These are phyloP conservation scores for Stratiomys singularior DNA, from an alignment of 2,888 invertebrate genomes.

Conservation along the genomic window DNA sequence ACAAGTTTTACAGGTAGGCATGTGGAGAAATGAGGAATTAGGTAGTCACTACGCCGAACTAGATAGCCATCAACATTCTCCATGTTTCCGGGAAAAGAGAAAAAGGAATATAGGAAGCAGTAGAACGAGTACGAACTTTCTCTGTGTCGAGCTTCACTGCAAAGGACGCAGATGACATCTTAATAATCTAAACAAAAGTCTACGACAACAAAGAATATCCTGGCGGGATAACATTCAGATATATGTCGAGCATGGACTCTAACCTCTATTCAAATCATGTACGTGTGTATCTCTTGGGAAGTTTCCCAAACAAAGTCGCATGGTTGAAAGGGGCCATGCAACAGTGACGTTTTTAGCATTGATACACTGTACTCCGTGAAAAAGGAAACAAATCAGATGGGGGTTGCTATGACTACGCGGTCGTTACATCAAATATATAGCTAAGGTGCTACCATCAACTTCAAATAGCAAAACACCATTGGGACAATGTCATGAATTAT, in stretches of 20 bases:
- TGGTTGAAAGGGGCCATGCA: not conserved
- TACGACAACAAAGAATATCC: not conserved
- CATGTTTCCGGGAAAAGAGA: no score
- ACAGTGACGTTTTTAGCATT: constrained; percentile 1
- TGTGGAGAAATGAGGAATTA: not conserved
- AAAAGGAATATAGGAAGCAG: no score
- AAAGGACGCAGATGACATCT: not conserved
- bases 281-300: not conserved
- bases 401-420: constrained; percentile 24
- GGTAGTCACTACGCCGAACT: no score
- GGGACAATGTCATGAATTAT: no score
- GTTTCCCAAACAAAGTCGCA: not conserved
- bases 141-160: constrained; percentile 25
- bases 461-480: no score
- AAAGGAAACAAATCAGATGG: not conserved
- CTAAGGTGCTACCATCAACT: no score
- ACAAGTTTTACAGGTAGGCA: not conserved
- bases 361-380: not conserved
- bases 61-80: no score
- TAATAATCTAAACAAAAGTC: constrained; percentile 37
- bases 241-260: not conserved
- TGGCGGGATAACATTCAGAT: not conserved
- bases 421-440: not conserved
- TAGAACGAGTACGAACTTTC: not conserved
- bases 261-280: not conserved